These are phyloP conservation scores for Rousettus leschenaultii DNA, from an alignment of 2,113 vertebrate genomes.

Conservation along the genomic window DNA sequence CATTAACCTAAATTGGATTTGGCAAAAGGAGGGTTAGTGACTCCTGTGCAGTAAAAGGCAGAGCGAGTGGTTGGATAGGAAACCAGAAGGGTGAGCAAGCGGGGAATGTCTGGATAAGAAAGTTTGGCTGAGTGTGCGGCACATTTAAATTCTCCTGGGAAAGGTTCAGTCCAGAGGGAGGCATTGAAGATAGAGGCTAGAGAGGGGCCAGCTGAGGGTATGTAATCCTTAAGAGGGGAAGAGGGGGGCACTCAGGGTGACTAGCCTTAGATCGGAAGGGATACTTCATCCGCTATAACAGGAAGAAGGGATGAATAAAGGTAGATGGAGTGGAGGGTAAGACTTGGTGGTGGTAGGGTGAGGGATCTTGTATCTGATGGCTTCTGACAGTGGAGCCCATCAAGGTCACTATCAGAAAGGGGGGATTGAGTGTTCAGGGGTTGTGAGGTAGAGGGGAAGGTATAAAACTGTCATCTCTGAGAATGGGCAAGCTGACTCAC, in stretches of 20 bases:
- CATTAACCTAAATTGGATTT: not conserved
- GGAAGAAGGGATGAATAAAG: not conserved
- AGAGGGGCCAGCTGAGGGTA: not conserved
- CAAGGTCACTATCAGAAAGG: not conserved
- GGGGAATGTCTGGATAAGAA: not conserved
- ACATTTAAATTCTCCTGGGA: not conserved
- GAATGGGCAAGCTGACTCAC: not conserved
- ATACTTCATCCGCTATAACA: not conserved
- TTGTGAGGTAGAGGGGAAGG: not conserved
- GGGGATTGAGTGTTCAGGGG: not conserved
- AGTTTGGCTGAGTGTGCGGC: not conserved
- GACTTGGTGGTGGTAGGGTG: not conserved
- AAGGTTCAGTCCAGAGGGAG: not conserved
- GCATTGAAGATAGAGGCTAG: not conserved
- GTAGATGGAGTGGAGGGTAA: not conserved
- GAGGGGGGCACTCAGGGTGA: not conserved
- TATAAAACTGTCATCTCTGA: not conserved
- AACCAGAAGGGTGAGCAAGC: not conserved
- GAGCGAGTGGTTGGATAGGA: not conserved
- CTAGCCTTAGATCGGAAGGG: not conserved
- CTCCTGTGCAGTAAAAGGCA: not conserved
- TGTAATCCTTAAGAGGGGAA: not conserved
- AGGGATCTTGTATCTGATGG: not conserved
- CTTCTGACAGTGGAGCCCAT: not conserved
- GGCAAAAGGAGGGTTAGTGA: not conserved